Base-by-base conservation (phyloP, 2,113 vertebrate genomes). In the Baryphthengus martii region DNA sequence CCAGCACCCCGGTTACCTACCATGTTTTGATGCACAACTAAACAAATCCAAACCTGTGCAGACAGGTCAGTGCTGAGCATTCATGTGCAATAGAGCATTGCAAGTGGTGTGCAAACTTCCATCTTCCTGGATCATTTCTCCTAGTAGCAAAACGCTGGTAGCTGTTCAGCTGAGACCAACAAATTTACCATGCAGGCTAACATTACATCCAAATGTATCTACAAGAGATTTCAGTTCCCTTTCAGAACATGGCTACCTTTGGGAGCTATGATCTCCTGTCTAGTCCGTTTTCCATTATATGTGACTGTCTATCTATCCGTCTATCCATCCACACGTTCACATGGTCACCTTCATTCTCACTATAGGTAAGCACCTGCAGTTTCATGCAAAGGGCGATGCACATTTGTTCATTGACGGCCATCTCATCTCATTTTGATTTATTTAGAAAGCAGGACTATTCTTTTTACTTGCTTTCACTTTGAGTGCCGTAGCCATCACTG, bases 111-210 rank as follows among this genome's bases (percentile, higher is more conserved):
- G 39, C 16, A 73, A 58, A 16, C 33, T 61, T 84, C 44, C 7
- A 3, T n/a, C 39, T 52, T 67, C 59, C 11, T 0, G 0, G 20
- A 52, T 45, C 10, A 9, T 74, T 90, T 74, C 28, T 70, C 42
- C 42, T 55, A 59, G 61, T 29, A 78, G 50, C 49, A 84, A 74
- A 96, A 56, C 47, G 8, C 29, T 61, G 35, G 31, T 68, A 68
- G 7, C 17, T 68, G 21, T 65, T 84, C 63, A 47, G 18, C 20
- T 86, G 67, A 89, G 35, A 65, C 13, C 0, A 2, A 6, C 25
- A 82, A 62, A 44, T 29, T 80, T 50, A 35, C 8, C 20, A 10
- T 26, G 26, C 47, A 59, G 37, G 31, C 13, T 62, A 66, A 21
- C 4, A 6, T 7, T 33, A 17, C 18, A 40, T 73, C 31, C 13